phyloP scores from a whole-genome alignment of 2,888 invertebrate genomes.

The Lasioglossum zephyrum region DNA sequence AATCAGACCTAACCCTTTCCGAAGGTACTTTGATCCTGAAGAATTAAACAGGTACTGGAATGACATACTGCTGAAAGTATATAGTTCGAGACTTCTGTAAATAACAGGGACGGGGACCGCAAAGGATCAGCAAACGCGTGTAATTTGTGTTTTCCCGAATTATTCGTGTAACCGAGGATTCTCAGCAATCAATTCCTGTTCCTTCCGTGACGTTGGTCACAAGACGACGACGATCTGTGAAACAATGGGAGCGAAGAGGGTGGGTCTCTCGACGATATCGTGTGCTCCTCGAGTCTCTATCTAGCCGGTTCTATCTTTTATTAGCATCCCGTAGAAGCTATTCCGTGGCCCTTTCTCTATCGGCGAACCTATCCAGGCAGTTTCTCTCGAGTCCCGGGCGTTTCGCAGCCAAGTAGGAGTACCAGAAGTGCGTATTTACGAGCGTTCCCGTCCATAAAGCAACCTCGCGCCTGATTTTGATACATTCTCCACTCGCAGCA shows the following conservation, averaged over 20 bases:
- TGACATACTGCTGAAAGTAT: background rate
- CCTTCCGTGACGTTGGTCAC: conserved; percentile 54
- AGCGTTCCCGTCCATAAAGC: conserved; percentile 85
- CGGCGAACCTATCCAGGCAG: conserved; percentile 77
- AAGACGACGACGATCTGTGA: conserved; percentile 70
- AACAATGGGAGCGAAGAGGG: conserved; percentile 74
- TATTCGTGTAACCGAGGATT: conserved; percentile 15
- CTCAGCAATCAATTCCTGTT: conserved; percentile 57
- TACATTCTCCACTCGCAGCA: conserved; percentile 83
- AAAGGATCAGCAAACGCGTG: background rate
- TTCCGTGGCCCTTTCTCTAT: conserved; percentile 81
- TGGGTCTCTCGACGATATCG: conserved; percentile 67
- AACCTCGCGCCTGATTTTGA: conserved; percentile 85
- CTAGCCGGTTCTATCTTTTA: conserved; percentile 82
- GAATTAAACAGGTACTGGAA: background rate
- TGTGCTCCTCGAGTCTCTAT: conserved; percentile 69
- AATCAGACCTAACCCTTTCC: background rate
- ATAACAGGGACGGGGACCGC: background rate
- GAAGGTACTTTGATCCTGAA: background rate
- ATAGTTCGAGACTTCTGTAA: background rate
- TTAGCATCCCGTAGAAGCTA: conserved; percentile 83
- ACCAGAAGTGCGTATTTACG: conserved; percentile 85
- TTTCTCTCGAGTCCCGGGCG: conserved; percentile 77
- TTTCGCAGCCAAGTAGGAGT: conserved; percentile 76
- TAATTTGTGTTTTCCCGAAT: conserved; percentile 9